These are phyloP conservation scores for Umimayanthus kanabou DNA, from an alignment of 92 coral and sea anemone species.

Conservation along the genomic window DNA sequence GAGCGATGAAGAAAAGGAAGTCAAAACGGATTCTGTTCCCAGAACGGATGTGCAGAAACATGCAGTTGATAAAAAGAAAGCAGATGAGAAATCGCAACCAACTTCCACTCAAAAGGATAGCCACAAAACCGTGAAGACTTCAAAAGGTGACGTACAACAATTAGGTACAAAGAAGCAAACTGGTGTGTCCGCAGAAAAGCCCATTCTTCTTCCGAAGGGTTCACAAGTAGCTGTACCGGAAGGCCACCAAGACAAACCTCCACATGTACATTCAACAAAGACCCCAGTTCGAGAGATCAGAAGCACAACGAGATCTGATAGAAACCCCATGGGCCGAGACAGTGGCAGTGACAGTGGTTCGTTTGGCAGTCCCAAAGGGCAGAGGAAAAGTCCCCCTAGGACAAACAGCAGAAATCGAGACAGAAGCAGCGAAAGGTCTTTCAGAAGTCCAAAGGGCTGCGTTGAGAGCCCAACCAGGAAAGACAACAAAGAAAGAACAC, in stretches of 20 bases:
- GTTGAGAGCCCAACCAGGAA: not conserved
- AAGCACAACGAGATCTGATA: not conserved
- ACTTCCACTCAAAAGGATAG: not conserved
- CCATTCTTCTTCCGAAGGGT: not conserved
- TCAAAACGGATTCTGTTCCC: not conserved
- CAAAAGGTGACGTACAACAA: not conserved
- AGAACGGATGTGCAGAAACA: not conserved
- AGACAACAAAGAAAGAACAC: not conserved
- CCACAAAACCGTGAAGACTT: too few species aligned
- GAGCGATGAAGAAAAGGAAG: not conserved
- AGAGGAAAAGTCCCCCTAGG: not conserved
- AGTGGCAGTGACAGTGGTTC: not conserved
- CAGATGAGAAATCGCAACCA: not conserved
- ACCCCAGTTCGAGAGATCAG: not conserved
- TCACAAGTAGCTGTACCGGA: not conserved
- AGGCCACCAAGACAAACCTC: not conserved
- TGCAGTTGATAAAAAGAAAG: not conserved
- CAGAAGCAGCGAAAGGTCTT: constrained; percentile 6
- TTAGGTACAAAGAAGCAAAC: not conserved
- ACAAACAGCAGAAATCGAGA: not conserved
- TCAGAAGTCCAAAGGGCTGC: not conserved
- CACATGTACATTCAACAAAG: not conserved
- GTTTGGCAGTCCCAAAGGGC: not conserved
- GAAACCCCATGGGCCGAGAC: not conserved
- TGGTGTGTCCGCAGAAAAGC: not conserved